phyloP scores from a whole-genome alignment of 2,797 vertebrate genomes.

The Leptoclinus maculatus region DNA sequence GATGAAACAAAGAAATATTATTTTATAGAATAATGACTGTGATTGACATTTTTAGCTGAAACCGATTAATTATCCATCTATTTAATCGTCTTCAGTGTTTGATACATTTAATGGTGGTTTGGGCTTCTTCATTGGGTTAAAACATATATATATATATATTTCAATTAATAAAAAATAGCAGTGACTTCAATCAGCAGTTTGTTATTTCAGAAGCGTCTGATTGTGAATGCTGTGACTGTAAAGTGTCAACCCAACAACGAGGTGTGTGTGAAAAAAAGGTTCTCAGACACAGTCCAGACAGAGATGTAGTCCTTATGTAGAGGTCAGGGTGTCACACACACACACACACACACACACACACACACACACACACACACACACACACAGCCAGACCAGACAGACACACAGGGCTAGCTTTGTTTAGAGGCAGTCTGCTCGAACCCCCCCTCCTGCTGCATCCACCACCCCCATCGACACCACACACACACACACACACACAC shows the following conservation, averaged over 20 bases:
- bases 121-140: too few relatives aligned
- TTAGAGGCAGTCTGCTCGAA: slow-evolving; percentile 65
- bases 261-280: neutral
- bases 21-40: too few relatives aligned
- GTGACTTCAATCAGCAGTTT: too few relatives aligned
- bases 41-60: too few relatives aligned
- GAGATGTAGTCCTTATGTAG: slow-evolving; percentile 18
- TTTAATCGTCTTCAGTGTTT: too few relatives aligned
- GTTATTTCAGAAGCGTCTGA: neutral
- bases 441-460: neutral
- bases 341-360: slow-evolving; percentile 16
- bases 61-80: too few relatives aligned
- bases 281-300: slow-evolving; percentile 47
- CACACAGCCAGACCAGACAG: slow-evolving; percentile 37
- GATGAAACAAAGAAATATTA: too few relatives aligned
- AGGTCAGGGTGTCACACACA: slow-evolving; percentile 44
- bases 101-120: too few relatives aligned
- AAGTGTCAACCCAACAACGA: neutral
- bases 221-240: neutral
- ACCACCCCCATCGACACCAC: neutral
- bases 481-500: slow-evolving; percentile 23
- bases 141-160: too few relatives aligned
- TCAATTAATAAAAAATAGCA: too few relatives aligned
- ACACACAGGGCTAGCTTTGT: slow-evolving; percentile 73
- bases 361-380: slow-evolving; percentile 33